Evolutionary conservation across 2,797 vertebrate genomes (phyloP).

Genomic region (Poliocrania exsul): DNA sequence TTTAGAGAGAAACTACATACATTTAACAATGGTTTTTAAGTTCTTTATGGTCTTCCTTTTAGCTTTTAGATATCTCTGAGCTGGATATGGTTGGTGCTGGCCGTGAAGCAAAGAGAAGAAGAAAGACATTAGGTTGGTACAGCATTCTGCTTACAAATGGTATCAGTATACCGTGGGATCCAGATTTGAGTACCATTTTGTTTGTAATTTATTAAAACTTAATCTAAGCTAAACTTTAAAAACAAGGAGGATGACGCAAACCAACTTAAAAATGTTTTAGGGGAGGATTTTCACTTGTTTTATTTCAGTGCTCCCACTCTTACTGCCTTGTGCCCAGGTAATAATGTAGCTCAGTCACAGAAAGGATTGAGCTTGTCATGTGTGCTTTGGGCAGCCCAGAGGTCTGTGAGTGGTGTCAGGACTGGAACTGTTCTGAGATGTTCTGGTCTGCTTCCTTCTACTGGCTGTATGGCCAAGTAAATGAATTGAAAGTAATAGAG

Average conservation of each 20-base stretch:
- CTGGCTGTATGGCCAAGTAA: neutral
- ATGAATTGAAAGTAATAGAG: neutral
- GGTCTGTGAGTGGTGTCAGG: neutral
- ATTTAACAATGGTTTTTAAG: neutral
- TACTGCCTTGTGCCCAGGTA: neutral
- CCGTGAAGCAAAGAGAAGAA: constrained; percentile 93
- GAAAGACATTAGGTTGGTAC: constrained; percentile 92
- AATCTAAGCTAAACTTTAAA: neutral
- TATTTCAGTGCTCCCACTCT: accelerated
- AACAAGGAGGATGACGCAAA: neutral
- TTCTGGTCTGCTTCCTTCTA: neutral
- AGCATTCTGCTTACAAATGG: neutral
- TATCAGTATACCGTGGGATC: neutral
- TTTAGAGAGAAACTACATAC: neutral
- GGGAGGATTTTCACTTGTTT: neutral
- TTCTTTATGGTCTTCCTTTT: neutral
- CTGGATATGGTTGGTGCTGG: constrained; percentile 92
- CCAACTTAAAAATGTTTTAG: neutral
- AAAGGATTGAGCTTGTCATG: neutral
- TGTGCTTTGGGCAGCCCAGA: neutral
- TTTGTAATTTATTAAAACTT: neutral
- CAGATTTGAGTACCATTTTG: neutral
- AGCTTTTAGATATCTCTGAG: constrained; percentile 94
- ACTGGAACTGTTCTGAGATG: neutral
- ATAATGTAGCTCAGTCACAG: neutral